Percentiles rank a stretch among this genome's conserved stretches.
These are phyloP conservation scores for Troides helena DNA, from an alignment of 2,888 invertebrate genomes.

Conservation along the genomic window DNA sequence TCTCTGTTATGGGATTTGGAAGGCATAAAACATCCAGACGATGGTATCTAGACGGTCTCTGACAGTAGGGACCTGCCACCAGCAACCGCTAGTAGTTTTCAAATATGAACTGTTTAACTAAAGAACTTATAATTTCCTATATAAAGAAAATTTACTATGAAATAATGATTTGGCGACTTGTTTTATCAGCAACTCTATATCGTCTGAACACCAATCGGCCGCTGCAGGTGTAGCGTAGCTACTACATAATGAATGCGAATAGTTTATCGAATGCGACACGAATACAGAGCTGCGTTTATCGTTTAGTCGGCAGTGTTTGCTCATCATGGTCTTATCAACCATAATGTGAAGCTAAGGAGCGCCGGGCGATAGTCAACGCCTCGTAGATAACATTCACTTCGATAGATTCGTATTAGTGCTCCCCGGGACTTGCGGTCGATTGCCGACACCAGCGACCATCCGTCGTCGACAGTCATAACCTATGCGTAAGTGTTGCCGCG, in stretches of 20 bases:
- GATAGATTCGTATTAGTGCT: constrained; percentile 30
- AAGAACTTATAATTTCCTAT: no score
- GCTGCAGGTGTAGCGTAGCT: no score
- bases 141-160: no score
- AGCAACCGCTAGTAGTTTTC: no score
- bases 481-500: neutral
- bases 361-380: constrained; percentile 33
- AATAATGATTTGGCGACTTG: no score
- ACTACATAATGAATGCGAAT: neutral
- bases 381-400: constrained; percentile 34
- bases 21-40: no score
- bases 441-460: neutral
- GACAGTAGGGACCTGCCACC: no score
- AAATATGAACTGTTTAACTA: no score
- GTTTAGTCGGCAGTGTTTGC: constrained; percentile 42
- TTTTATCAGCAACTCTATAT: no score
- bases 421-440: constrained; percentile 17
- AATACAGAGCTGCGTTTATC: constrained; percentile 35
- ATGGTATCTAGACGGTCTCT: no score
- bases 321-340: constrained; percentile 40
- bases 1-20: no score
- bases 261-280: constrained; percentile 14
- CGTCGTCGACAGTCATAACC: neutral
- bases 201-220: no score
- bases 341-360: constrained; percentile 44